Percentiles rank a stretch among this genome's conserved stretches.
Conservation (phyloP, 2,113 vertebrate genomes). For the Cairina moschata region DNA sequence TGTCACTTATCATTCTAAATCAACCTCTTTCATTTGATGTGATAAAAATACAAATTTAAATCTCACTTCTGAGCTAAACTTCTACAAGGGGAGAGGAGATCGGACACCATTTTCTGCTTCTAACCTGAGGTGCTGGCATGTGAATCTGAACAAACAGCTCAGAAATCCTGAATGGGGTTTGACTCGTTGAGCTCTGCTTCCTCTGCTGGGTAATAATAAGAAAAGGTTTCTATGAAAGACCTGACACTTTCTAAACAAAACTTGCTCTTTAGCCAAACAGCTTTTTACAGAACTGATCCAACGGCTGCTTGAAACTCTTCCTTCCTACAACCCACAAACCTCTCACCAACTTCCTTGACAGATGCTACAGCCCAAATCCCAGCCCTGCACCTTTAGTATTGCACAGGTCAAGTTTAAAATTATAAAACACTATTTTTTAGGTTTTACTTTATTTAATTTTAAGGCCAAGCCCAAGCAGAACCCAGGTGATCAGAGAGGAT, state of each 20-base stretch:
- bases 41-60: not conserved
- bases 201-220: not conserved
- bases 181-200: not conserved
- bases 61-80: not conserved
- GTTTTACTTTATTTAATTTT: not conserved
- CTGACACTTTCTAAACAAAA: slow-evolving; percentile 27
- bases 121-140: not conserved
- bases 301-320: slow-evolving; percentile 37
- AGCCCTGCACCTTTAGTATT: not conserved
- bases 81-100: not conserved
- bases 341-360: not conserved
- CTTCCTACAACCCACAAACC: slow-evolving; percentile 24
- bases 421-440: not conserved
- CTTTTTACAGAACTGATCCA: slow-evolving; percentile 49
- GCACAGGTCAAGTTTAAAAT: not conserved
- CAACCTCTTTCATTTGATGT: not conserved
- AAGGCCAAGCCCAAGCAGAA: not conserved
- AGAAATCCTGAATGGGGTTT: not conserved
- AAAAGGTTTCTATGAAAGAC: not conserved
- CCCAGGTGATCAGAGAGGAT: not conserved
- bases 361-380: not conserved
- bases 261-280: not conserved
- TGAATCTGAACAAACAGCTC: not conserved
- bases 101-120: not conserved
- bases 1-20: not conserved